Percentiles rank a stretch among this genome's conserved stretches.
phyloP scores from a whole-genome alignment of 92 coral and sea anemone genomes.

The Montipora capitata region DNA sequence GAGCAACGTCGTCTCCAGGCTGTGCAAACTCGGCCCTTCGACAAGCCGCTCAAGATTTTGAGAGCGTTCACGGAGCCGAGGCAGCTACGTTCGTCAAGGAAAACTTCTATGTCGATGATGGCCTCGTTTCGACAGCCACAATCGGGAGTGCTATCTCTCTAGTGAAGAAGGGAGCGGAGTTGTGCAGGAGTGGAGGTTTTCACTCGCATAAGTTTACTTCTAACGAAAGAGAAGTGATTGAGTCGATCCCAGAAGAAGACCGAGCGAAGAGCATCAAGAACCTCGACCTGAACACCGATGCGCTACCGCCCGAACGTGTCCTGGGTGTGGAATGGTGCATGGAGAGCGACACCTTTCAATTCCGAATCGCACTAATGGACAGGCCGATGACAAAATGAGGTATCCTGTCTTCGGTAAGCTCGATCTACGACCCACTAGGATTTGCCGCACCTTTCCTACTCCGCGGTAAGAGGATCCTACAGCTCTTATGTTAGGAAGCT shows the following conservation, averaged over 20 bases:
- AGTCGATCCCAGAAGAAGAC: slow-evolving; percentile 45
- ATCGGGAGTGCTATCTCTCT: slow-evolving; percentile 1
- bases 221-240: slow-evolving; percentile 33
- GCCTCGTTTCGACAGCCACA: slow-evolving; percentile 25
- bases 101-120: slow-evolving; percentile 61
- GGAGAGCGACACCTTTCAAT: slow-evolving; percentile 30
- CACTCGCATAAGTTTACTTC: slow-evolving; percentile 39
- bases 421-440: slow-evolving; percentile 4
- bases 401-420: slow-evolving; percentile 6
- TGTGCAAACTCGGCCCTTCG: neutral
- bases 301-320: slow-evolving; percentile 21
- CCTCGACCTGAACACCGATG: slow-evolving; percentile 14
- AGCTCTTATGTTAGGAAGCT: neutral
- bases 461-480: neutral
- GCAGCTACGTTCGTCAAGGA: slow-evolving; percentile 44
- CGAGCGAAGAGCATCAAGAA: slow-evolving; percentile 44
- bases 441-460: slow-evolving; percentile 4
- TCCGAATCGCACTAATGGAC: neutral
- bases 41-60: slow-evolving; percentile 38
- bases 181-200: slow-evolving; percentile 53
- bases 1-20: slow-evolving; percentile 65
- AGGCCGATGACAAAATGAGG: too few relatives aligned
- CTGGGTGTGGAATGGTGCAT: slow-evolving; percentile 60
- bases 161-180: slow-evolving; percentile 6
- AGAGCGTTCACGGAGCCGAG: neutral